Evolutionary conservation across 2,113 vertebrate species (phyloP).

Genomic region (Pedetes capensis): DNA sequence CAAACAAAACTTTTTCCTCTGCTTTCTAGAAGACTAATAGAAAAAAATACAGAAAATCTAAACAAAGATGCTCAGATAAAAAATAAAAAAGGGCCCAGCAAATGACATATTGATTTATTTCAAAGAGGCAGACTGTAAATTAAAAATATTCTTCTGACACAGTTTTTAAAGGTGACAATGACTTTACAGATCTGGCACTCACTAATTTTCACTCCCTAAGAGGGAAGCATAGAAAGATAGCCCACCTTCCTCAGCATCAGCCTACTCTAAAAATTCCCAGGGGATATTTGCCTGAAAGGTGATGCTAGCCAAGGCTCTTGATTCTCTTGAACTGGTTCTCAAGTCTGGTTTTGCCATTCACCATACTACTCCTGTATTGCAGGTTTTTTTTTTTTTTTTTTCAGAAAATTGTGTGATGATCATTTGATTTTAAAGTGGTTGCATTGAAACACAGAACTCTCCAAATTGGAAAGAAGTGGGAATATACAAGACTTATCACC

Average conservation of each 20-base stretch:
- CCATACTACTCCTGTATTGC: not conserved
- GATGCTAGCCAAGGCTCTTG: accelerated
- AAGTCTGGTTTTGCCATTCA: not conserved
- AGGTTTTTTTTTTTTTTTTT: not conserved
- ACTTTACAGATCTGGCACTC: constrained; percentile 59
- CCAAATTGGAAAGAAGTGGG: not conserved
- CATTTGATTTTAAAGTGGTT: not conserved
- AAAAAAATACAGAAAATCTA: constrained; percentile 71
- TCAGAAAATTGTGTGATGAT: not conserved
- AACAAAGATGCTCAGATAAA: constrained; percentile 81
- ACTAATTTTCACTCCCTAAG: constrained; percentile 58
- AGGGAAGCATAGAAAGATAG: constrained; percentile 60
- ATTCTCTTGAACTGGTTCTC: not conserved
- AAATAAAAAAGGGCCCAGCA: constrained; percentile 68
- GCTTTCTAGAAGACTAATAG: constrained; percentile 67
- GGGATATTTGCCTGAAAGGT: not conserved
- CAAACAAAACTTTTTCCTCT: constrained; percentile 79
- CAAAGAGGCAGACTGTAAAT: constrained; percentile 81
- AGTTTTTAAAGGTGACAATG: constrained; percentile 78
- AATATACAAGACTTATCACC: not conserved
- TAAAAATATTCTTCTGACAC: constrained; percentile 83
- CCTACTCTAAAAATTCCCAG: constrained; percentile 44
- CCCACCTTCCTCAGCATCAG: constrained; percentile 49
- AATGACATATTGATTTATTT: constrained; percentile 84
- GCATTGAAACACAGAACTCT: not conserved